Evolutionary conservation across 2,888 invertebrate species (phyloP).

Genomic region (Chaitophorus viminalis): DNA sequence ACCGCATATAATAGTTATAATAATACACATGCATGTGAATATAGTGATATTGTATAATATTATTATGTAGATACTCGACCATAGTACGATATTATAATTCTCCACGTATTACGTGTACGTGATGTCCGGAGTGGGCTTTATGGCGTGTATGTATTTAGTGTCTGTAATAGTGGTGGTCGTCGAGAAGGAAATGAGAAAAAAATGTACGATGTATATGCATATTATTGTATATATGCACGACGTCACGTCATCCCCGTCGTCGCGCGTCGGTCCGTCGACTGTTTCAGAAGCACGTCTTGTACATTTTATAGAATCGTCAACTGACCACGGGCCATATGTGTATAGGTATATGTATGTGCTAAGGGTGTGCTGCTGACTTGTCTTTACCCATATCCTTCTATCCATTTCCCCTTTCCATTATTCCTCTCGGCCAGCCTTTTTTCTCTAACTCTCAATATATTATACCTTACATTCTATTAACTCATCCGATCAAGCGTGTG

Average conservation of each 20-base stretch:
- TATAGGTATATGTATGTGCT: neutral
- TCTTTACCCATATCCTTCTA: neutral
- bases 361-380: neutral
- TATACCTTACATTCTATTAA: neutral
- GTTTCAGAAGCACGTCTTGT: neutral
- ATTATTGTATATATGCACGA: neutral
- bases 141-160: neutral
- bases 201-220: neutral
- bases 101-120: conserved; percentile 12
- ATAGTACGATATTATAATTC: neutral
- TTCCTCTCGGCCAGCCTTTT: neutral
- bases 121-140: conserved; percentile 21
- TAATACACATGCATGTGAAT: neutral
- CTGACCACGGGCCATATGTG: neutral
- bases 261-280: neutral
- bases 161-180: neutral
- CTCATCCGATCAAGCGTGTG: neutral
- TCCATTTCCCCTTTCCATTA: too few species aligned
- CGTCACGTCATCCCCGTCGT: neutral
- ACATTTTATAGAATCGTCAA: neutral
- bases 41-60: too few species aligned
- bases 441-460: neutral
- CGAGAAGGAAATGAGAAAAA: conserved; percentile 18
- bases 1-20: neutral
- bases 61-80: neutral